Conservation (phyloP, 2,888 invertebrate genomes). For the Galeopsomyia nigrocyanea region DNA sequence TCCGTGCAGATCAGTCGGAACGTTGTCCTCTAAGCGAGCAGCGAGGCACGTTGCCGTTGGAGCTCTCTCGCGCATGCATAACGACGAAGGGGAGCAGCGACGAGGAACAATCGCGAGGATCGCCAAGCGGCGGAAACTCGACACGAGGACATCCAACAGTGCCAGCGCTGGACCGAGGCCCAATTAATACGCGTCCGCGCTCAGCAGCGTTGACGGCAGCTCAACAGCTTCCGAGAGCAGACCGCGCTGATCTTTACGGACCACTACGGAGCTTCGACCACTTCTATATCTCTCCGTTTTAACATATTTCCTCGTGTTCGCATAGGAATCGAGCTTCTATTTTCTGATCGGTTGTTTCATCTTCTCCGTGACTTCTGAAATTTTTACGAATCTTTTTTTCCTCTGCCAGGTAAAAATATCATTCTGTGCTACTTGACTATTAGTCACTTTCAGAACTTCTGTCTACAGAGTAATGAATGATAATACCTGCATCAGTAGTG, state of each 20-base stretch:
- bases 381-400: too few species aligned
- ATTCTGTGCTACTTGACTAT: too few species aligned
- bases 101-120: slow-evolving; percentile 56
- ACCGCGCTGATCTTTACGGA: background rate
- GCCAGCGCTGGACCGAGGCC: slow-evolving; percentile 62
- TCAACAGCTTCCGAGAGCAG: background rate
- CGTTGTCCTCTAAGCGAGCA: slow-evolving; percentile 4
- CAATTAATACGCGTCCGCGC: slow-evolving; percentile 66
- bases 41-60: slow-evolving; percentile 1
- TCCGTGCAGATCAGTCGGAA: too few species aligned
- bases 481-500: too few species aligned
- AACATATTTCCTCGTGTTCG: background rate
- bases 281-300: background rate
- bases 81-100: slow-evolving; percentile 31
- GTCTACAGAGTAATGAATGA: too few species aligned
- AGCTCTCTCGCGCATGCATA: slow-evolving; percentile 26
- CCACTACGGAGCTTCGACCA: slow-evolving; percentile 2
- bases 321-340: too few species aligned
- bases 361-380: too few species aligned
- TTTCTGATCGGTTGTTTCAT: too few species aligned
- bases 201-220: slow-evolving; percentile 5
- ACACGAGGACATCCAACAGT: slow-evolving; percentile 67
- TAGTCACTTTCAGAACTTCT: too few species aligned
- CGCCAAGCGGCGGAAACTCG: slow-evolving; percentile 63
- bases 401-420: too few species aligned